A percentile compares a stretch with the other conserved stretches of the same genome.
Evolutionary conservation across 1,140 invertebrate genomes (phyloP).

Genomic region (Sinella curviseta): DNA sequence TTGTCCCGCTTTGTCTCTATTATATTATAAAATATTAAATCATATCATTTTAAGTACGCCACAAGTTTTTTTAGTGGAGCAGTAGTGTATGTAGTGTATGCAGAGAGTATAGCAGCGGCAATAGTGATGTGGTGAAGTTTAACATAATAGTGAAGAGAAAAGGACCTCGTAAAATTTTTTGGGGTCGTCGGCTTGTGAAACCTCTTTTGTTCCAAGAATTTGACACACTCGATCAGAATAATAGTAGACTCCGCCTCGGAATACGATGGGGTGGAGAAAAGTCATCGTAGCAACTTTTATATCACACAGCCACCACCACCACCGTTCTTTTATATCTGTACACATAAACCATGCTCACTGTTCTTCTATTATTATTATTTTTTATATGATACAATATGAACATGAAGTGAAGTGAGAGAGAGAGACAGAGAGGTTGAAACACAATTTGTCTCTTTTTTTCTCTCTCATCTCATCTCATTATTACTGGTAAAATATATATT

Average conservation of each 20-base stretch:
- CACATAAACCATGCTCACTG: neutral
- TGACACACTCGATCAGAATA: constrained; percentile 50
- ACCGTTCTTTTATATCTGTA: neutral
- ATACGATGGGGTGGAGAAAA: constrained; percentile 48
- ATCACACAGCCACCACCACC: neutral
- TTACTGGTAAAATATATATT: constrained; percentile 14
- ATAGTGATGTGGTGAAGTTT: constrained; percentile 25
- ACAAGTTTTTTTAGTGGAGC: neutral
- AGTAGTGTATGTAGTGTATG: constrained; percentile 13
- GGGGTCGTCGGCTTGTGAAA: constrained; percentile 23
- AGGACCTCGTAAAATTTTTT: constrained; percentile 25
- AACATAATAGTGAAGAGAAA: constrained; percentile 36
- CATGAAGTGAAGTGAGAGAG: neutral
- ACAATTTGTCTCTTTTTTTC: constrained; percentile 34
- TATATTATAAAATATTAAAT: constrained; percentile 23
- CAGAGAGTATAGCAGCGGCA: constrained; percentile 10
- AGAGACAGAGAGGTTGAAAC: constrained; percentile 32
- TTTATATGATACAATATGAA: neutral
- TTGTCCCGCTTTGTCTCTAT: neutral
- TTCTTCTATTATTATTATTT: neutral
- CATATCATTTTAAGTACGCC: neutral
- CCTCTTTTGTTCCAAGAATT: constrained; percentile 49
- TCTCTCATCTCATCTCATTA: constrained; percentile 22
- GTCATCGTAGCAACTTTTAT: constrained; percentile 20
- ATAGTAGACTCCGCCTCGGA: constrained; percentile 48